These are phyloP conservation scores for Tenebrio molitor DNA, from an alignment of 1,140 invertebrate genomes.

Conservation along the genomic window DNA sequence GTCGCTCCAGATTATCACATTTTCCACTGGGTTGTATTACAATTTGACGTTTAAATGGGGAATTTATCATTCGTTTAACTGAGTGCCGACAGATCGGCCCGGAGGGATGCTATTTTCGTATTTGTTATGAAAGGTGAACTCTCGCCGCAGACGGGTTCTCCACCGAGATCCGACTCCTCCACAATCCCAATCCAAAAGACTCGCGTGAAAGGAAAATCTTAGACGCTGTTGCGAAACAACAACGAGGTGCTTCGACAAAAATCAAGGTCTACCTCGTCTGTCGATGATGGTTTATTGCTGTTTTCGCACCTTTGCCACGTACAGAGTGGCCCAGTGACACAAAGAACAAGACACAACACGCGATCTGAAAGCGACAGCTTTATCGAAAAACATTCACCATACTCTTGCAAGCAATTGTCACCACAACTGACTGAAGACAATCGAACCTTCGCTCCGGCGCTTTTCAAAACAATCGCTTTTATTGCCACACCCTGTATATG, in stretches of 20 bases:
- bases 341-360: too few species aligned
- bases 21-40: constrained; percentile 18
- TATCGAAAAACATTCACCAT: too few species aligned
- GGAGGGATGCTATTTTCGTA: constrained; percentile 27
- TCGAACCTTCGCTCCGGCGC: too few species aligned
- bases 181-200: too few species aligned
- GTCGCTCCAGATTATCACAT: constrained; percentile 18
- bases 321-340: not conserved
- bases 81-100: constrained; percentile 18
- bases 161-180: too few species aligned
- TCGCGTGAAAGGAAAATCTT: too few species aligned
- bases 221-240: not conserved
- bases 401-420: too few species aligned
- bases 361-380: too few species aligned
- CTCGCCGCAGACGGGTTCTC: too few species aligned
- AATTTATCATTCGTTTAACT: constrained; percentile 37
- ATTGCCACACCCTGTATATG: too few species aligned
- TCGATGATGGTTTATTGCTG: not conserved
- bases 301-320: not conserved
- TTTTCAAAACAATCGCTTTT: too few species aligned
- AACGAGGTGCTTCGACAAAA: not conserved
- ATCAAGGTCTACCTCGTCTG: not conserved
- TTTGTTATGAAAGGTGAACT: constrained; percentile 9
- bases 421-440: too few species aligned
- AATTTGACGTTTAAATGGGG: constrained; percentile 32